These are phyloP conservation scores for Chelon labrosus DNA, from an alignment of 2,797 vertebrate species.

Conservation along the genomic window DNA sequence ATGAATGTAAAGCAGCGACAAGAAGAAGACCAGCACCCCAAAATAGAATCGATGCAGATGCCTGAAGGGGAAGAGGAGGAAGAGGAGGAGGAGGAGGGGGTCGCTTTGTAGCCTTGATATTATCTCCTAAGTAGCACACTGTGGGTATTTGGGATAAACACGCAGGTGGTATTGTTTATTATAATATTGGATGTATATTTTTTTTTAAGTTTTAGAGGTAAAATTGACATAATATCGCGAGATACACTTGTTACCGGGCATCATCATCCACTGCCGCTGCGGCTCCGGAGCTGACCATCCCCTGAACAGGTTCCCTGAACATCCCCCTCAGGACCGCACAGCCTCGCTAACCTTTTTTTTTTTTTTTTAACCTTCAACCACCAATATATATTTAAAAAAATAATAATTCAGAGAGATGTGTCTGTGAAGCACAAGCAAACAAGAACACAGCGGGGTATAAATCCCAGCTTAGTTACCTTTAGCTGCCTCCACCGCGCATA, in stretches of 20 bases:
- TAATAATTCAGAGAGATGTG: conserved; percentile 26
- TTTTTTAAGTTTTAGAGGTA: neutral
- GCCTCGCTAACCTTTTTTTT: neutral
- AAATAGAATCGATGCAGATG: conserved; percentile 62
- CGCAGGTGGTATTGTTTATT: too few relatives aligned
- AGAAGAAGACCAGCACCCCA: conserved; percentile 32
- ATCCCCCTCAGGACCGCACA: conserved; percentile 48
- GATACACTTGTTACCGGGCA: conserved; percentile 71
- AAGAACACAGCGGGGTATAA: conserved; percentile 52
- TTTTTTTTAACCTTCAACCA: conserved; percentile 10
- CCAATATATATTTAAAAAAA: too few relatives aligned
- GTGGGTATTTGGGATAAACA: neutral
- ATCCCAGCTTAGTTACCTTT: conserved; percentile 86
- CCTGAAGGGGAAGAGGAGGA: conserved; percentile 38
- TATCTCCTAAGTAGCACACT: conserved; percentile 27
- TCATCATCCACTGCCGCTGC: conserved; percentile 69
- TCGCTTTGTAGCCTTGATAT: conserved; percentile 55
- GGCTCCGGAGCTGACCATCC: conserved; percentile 65
- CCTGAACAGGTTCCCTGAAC: conserved; percentile 69
- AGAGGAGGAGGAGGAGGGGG: conserved; percentile 36
- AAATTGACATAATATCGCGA: neutral
- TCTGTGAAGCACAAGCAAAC: conserved; percentile 12
- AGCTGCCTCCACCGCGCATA: conserved; percentile 83
- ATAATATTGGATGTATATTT: too few relatives aligned
- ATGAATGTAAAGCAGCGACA: neutral